These are phyloP conservation scores for Motacilla alba DNA, from an alignment of 2,113 vertebrate species.

Conservation along the genomic window DNA sequence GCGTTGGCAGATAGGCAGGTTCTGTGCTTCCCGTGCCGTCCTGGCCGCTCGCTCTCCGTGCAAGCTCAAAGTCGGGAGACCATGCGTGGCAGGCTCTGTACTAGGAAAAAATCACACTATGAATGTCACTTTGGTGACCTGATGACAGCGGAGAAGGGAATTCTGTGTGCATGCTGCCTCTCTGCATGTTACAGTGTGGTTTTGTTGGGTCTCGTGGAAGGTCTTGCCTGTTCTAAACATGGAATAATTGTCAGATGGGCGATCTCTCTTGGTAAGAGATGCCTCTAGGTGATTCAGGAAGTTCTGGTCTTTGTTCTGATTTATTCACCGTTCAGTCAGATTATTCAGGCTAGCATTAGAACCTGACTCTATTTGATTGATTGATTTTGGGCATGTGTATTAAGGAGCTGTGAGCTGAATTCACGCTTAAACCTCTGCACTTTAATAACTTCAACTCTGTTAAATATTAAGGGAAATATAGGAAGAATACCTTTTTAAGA, in stretches of 20 bases:
- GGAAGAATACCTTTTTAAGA: not conserved
- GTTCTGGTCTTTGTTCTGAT: not conserved
- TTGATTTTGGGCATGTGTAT: not conserved
- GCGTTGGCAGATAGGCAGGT: not conserved
- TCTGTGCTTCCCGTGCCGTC: fast-evolving
- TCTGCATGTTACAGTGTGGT: fast-evolving
- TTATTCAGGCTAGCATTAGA: not conserved
- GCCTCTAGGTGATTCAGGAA: not conserved
- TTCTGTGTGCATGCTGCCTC: not conserved
- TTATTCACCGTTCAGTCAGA: not conserved
- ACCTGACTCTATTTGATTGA: not conserved
- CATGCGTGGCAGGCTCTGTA: fast-evolving
- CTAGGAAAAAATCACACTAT: not conserved
- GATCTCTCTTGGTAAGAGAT: fast-evolving
- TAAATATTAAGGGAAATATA: not conserved
- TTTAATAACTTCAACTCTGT: not conserved
- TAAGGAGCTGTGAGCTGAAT: not conserved
- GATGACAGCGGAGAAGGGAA: not conserved
- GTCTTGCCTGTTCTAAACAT: not conserved
- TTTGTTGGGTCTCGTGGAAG: not conserved
- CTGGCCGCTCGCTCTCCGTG: fast-evolving
- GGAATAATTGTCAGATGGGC: not conserved
- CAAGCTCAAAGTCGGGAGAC: fast-evolving
- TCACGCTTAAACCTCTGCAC: not conserved
- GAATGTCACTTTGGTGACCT: not conserved